Evolutionary conservation across 1,140 invertebrate species (phyloP), one percentile per base, ranked within the genome.

Genomic region (Drosophila kepulauana): DNA sequence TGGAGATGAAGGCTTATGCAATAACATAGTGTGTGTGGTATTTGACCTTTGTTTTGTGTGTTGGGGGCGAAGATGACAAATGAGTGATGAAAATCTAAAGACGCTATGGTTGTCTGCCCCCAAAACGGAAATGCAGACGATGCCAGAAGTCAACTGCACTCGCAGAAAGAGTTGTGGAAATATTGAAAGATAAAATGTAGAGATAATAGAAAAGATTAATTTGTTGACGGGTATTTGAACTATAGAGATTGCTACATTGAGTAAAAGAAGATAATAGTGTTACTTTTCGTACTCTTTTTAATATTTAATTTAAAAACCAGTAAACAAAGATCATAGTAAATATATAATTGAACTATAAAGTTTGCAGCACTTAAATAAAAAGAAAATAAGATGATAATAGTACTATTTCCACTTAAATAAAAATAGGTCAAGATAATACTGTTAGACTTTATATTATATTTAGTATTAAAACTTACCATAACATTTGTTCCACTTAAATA

Each of bases 81-180:
- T 82, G 77, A 80, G 75, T 73, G 79, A 88, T 88, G 84, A 70
- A 76, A 69, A 88, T 88, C 82, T 62, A 25, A 65, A 56, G 72
- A 81, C 70, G 63, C 69, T 66, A 45, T 66, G 51, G 54, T 41
- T 63, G 67, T 13, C 35, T 38, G 35, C 65, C 49, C 41, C 56
- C 20, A 25, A 57, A 76, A 76, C 61, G 69, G 68, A 81, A 85
- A 73, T 58, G 75, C 52, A 70, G 10, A 54, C 30, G 30, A 28
- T 15, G 41, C 51, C 43, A 35, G 45, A 6, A 62, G 59, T 20
- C 16, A 8, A 1, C 5, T 54, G 49, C 63, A 54, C 63, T 45
- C 16, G 35, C 1, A 57, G 13, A 57, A 54, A 33, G 1, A 15
- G 8, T 13, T 38, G 30, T 38, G 30, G 3, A 57, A 57, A 41